Percentiles rank a stretch among this genome's conserved stretches.
phyloP scores from a whole-genome alignment of 2,113 vertebrate genomes.

The Anthoscopus minutus region DNA sequence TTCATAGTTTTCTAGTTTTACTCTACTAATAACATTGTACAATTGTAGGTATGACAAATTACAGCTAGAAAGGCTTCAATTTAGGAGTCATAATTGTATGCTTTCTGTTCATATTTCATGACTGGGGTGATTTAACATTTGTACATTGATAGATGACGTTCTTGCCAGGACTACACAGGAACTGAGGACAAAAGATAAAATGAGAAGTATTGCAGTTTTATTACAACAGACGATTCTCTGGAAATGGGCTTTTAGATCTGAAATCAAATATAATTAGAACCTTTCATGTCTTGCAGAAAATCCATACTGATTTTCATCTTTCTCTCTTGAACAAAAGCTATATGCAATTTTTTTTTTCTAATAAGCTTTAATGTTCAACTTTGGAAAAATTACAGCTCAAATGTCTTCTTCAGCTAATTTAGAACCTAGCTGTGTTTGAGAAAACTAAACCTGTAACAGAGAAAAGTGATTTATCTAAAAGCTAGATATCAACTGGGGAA shows the following conservation, averaged over 20 bases:
- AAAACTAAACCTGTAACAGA: neutral
- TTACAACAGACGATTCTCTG: neutral
- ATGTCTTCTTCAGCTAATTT: neutral
- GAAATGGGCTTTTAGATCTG: neutral
- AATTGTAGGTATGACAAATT: conserved; percentile 23
- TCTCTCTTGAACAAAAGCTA: neutral
- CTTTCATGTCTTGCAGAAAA: conserved; percentile 4
- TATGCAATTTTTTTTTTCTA: neutral
- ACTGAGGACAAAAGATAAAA: neutral
- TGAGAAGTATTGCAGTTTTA: neutral
- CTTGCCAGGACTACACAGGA: neutral
- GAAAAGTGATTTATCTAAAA: neutral
- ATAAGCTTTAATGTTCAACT: neutral
- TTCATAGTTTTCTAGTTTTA: neutral
- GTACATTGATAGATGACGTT: conserved; percentile 17
- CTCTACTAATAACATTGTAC: neutral
- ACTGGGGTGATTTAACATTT: conserved; percentile 10
- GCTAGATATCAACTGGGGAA: neutral
- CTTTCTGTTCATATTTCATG: conserved; percentile 40
- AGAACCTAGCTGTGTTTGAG: neutral
- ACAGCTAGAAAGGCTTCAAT: conserved; percentile 18
- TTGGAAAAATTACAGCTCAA: neutral
- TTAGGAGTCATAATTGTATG: conserved; percentile 47
- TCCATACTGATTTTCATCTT: neutral
- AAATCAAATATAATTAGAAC: neutral